Evolutionary conservation across 64 coral and sea anemone genomes (phyloP).

Genomic region (Acropora tenuis): DNA sequence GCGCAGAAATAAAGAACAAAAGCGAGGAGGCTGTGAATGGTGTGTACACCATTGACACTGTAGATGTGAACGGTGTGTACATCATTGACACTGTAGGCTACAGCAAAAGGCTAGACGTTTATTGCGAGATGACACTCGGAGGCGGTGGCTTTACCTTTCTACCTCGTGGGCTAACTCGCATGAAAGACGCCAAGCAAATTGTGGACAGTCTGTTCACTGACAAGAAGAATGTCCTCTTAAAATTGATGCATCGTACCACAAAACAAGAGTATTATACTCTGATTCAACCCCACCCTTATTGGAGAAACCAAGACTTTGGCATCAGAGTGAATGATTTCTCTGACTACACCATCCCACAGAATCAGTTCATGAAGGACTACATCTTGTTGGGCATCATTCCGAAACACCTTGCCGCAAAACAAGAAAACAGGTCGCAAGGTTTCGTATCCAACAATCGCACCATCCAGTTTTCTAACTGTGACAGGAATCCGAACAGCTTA

Average conservation of each 20-base stretch:
- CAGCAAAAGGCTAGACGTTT: no score
- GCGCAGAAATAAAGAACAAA: neutral
- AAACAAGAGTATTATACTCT: slow-evolving; percentile 40
- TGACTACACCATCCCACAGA: neutral
- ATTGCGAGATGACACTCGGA: neutral
- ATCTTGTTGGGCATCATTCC: slow-evolving; percentile 55
- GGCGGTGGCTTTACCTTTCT: slow-evolving; percentile 13
- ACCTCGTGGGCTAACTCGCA: neutral
- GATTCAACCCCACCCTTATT: neutral
- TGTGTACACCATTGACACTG: neutral
- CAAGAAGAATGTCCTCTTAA: slow-evolving; percentile 46
- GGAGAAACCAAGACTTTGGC: neutral
- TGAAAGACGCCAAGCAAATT: neutral
- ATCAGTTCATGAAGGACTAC: slow-evolving; percentile 6
- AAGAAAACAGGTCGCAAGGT: neutral
- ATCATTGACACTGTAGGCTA: no score
- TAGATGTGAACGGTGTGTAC: slow-evolving; percentile 36
- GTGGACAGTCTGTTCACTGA: slow-evolving; percentile 39
- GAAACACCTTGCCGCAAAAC: neutral
- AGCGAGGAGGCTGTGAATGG: neutral
- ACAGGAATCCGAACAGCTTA: slow-evolving; percentile 51
- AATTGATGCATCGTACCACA: neutral
- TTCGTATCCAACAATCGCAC: slow-evolving; percentile 40
- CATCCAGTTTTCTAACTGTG: slow-evolving; percentile 51
- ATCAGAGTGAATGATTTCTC: slow-evolving; percentile 6